Evolutionary conservation across 64 coral and sea anemone species (phyloP), one percentile per base, ranked within the genome.

Genomic region (Orbicella faveolata): DNA sequence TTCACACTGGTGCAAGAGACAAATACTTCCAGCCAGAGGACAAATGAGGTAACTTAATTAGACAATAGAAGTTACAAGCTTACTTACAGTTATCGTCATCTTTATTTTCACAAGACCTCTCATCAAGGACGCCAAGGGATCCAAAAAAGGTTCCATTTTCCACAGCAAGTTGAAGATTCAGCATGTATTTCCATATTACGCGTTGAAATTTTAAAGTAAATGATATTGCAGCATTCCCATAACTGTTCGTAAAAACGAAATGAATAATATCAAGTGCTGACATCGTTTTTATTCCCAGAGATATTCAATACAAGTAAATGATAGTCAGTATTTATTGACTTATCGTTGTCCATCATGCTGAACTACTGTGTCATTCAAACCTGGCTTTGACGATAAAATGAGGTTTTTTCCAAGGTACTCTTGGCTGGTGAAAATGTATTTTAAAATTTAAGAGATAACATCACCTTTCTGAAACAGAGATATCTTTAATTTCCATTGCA

Each of bases 401-500:
- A 57, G 4, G 9, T 14, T 10, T 57, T 11, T 57, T 11, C 54
- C 9, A 11, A 9, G 54, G 7, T 57, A 57, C 13, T 4, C 39
- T 41, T 41, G 2, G 39, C 39, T 41, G 39, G 2, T 2, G 39
- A 41, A 41, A 41, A 41, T 41, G 39, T 41, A 41, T 41, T 41
- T 41, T 41, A 41, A 4, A 41, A 41, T 41, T 41, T 41, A 41
- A 41, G 39, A 41, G 39, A 41, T 41, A 41, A 41, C 39, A 41
- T 84, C 21, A 84, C 82, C 82, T 84, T 37, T 73, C 21, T 52
- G 63, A 44, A 6, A 84, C 35, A 11, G 82, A 84, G 34, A 65
- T 35, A 0, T 69, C 2, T 52, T 9, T 18, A 70, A 70, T 52
- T 23, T 70, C 19, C 39, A 15, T 4, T 4, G 36, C 18, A 52